A percentile compares a stretch with the other conserved stretches of the same genome.
These are phyloP conservation scores for Columba janthina DNA, from an alignment of 2,113 vertebrate species.

Conservation along the genomic window DNA sequence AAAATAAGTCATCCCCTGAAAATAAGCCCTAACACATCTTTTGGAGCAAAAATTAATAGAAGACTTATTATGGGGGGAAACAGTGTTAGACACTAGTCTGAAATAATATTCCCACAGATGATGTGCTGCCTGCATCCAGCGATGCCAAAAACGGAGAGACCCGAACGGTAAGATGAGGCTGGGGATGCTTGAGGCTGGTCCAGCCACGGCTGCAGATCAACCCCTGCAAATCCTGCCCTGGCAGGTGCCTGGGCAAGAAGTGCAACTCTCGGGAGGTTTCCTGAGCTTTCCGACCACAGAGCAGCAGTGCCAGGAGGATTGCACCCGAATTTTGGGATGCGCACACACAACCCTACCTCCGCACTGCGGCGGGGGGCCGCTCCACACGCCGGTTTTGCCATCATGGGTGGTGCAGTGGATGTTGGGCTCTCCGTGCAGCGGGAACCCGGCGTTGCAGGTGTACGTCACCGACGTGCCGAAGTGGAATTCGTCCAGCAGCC, in stretches of 20 bases:
- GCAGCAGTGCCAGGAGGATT: fast-evolving
- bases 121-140: not conserved
- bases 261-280: not conserved
- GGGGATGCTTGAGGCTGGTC: not conserved
- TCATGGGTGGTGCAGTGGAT: conserved; percentile 67
- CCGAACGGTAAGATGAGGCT: not conserved
- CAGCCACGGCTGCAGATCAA: not conserved
- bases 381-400: conserved; percentile 59
- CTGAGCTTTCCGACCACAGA: fast-evolving
- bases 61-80: too few species aligned
- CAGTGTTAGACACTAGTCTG: not conserved
- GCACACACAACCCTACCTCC: conserved; percentile 8
- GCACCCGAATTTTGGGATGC: fast-evolving
- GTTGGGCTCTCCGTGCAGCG: conserved; percentile 40
- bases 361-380: not conserved
- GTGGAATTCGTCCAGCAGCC: not conserved
- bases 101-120: fast-evolving
- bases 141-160: fast-evolving
- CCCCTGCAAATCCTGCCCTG: not conserved
- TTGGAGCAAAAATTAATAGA: too few species aligned
- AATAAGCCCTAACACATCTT: too few species aligned
- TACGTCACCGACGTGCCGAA: conserved; percentile 55
- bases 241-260: not conserved
- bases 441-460: conserved; percentile 9
- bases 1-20: too few species aligned